phyloP scores from a whole-genome alignment of 2,113 vertebrate species.

The Mustelus asterias region DNA sequence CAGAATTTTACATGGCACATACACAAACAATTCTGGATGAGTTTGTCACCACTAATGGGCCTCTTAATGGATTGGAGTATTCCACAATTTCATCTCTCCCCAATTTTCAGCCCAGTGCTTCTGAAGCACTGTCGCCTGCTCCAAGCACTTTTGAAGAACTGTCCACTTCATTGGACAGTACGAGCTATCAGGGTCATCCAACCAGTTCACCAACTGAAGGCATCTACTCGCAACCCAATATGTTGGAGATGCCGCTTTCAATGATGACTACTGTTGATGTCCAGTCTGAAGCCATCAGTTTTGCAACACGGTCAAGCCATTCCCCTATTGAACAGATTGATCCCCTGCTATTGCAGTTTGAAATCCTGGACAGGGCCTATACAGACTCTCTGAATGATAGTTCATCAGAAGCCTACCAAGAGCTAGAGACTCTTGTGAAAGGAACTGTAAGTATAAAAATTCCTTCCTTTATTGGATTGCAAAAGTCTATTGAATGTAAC shows the following conservation, averaged over 20 bases:
- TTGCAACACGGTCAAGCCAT: no score
- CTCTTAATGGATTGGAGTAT: not conserved
- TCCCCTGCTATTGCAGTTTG: constrained; percentile 40
- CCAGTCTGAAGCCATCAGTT: no score
- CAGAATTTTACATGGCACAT: not conserved
- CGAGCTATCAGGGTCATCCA: not conserved
- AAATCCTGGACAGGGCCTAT: not conserved
- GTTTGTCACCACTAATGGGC: not conserved
- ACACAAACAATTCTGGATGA: not conserved
- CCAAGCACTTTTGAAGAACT: not conserved
- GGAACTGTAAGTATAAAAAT: constrained; percentile 40
- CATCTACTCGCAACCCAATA: no score
- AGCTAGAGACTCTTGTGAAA: constrained; percentile 38
- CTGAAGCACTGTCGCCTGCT: not conserved
- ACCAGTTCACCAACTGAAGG: not conserved
- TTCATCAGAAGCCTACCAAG: not conserved
- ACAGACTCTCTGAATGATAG: not conserved
- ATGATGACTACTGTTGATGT: not conserved
- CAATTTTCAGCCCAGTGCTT: not conserved
- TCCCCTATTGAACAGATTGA: no score
- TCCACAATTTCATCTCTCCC: not conserved
- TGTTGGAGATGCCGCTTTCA: not conserved
- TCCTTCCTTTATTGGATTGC: no score
- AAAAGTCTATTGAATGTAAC: not conserved
- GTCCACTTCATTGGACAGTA: not conserved